These are phyloP conservation scores for Ephestia elutella DNA, from an alignment of 1,140 invertebrate genomes.

Conservation along the genomic window DNA sequence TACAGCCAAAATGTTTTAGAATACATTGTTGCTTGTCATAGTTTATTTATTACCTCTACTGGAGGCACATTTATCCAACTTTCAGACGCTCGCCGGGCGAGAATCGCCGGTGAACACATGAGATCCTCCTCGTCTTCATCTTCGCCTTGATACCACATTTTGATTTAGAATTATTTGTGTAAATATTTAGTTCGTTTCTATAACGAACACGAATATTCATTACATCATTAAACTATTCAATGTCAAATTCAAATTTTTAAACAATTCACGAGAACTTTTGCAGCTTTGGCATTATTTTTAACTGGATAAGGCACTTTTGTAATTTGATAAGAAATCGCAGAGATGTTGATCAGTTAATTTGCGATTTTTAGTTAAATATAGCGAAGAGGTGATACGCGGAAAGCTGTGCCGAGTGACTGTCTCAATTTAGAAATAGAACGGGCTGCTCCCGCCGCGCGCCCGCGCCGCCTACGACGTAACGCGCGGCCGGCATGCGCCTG, in stretches of 20 bases:
- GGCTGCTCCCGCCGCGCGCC: conserved; percentile 43
- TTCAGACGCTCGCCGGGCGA: conserved; percentile 87
- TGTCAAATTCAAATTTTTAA: neutral
- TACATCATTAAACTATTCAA: conserved; percentile 12
- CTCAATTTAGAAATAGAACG: conserved; percentile 73
- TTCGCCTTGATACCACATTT: conserved; percentile 80
- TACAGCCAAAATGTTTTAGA: too few species aligned
- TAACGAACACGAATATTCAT: conserved; percentile 11
- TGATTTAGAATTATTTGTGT: conserved; percentile 12
- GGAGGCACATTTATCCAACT: conserved; percentile 90
- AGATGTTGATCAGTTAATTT: conserved; percentile 1
- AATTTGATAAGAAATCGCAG: neutral
- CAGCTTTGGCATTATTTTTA: neutral
- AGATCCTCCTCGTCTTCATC: conserved; percentile 87
- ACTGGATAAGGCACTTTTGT: neutral
- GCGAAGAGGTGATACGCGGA: conserved; percentile 62
- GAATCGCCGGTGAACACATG: conserved; percentile 87
- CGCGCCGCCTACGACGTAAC: conserved; percentile 34
- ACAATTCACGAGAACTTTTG: neutral
- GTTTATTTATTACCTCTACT: conserved; percentile 80
- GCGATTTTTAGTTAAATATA: conserved; percentile 54
- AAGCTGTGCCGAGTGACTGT: conserved; percentile 66
- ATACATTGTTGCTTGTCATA: neutral
- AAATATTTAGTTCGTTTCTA: neutral
- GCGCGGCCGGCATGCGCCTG: conserved; percentile 32